Percentiles rank a stretch among this genome's conserved stretches.
Conservation (phyloP, 2,797 vertebrate genomes). For the Mormyrops attenuatus region DNA sequence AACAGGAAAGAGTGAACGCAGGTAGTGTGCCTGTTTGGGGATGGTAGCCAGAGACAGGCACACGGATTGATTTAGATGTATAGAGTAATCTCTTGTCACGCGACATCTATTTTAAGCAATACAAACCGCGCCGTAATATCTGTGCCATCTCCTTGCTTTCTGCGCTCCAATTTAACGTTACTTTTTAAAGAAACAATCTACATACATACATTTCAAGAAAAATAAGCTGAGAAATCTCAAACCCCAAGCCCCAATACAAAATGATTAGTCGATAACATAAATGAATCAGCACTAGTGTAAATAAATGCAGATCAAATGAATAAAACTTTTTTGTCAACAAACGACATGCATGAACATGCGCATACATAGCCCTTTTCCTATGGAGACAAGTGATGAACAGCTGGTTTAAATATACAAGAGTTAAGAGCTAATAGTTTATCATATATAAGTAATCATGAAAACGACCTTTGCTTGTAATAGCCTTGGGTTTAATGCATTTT, state of each 20-base stretch:
- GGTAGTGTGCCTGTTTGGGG: conserved; percentile 1
- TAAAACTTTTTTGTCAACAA: neutral
- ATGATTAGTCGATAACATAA: neutral
- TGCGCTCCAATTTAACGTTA: neutral
- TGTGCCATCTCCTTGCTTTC: neutral
- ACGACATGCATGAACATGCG: neutral
- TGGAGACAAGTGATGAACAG: neutral
- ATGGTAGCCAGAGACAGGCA: neutral
- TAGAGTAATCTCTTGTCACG: neutral
- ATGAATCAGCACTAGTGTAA: neutral
- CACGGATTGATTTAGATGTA: conserved; percentile 2
- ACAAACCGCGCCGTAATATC: neutral
- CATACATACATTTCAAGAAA: neutral
- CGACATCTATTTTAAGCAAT: conserved; percentile 6
- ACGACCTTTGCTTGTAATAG: conserved; percentile 6
- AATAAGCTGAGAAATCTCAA: neutral
- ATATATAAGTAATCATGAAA: conserved; percentile 7
- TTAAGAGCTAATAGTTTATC: neutral
- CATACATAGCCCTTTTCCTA: neutral
- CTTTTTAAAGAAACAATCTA: neutral
- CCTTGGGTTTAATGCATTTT: conserved; percentile 11
- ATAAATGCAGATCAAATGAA: neutral
- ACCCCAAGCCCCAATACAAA: neutral
- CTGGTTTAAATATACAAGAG: neutral
- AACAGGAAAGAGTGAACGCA: neutral